phyloP scores from a whole-genome alignment of 2,888 invertebrate genomes.

The Gasteruption jaculator region DNA sequence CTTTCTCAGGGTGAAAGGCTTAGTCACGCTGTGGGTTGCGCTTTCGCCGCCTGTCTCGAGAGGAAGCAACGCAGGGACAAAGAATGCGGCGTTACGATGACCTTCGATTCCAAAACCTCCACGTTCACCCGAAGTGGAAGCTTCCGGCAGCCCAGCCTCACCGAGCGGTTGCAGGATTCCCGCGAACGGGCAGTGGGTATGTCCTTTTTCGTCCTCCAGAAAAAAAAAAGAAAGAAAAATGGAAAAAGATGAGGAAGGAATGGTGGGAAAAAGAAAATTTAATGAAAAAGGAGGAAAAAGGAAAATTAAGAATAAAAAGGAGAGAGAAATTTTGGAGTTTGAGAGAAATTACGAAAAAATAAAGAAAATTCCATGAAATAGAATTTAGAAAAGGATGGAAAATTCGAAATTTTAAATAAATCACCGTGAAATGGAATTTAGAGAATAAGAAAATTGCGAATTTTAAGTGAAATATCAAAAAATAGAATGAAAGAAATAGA shows the following conservation, averaged over 20 bases:
- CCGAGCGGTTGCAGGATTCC: slow-evolving; percentile 63
- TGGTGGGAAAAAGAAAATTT: background rate
- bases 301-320: no score
- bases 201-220: slow-evolving; percentile 19
- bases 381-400: no score
- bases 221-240: no score
- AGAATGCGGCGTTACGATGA: slow-evolving; percentile 91
- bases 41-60: slow-evolving; percentile 97
- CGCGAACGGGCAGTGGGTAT: slow-evolving; percentile 61
- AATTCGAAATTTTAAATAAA: no score
- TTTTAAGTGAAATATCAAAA: no score
- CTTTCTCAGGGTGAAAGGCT: slow-evolving; percentile 79
- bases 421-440: no score
- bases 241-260: background rate
- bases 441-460: no score
- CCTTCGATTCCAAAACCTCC: slow-evolving; percentile 82
- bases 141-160: slow-evolving; percentile 79
- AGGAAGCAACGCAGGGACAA: slow-evolving; percentile 96
- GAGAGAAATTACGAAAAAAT: no score
- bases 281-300: no score
- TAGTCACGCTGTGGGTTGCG: slow-evolving; percentile 99
- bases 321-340: no score
- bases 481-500: no score
- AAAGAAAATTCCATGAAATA: no score
- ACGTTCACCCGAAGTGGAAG: slow-evolving; percentile 92